phyloP scores from a whole-genome alignment of 2,797 vertebrate species.

The Falco columbarius region DNA sequence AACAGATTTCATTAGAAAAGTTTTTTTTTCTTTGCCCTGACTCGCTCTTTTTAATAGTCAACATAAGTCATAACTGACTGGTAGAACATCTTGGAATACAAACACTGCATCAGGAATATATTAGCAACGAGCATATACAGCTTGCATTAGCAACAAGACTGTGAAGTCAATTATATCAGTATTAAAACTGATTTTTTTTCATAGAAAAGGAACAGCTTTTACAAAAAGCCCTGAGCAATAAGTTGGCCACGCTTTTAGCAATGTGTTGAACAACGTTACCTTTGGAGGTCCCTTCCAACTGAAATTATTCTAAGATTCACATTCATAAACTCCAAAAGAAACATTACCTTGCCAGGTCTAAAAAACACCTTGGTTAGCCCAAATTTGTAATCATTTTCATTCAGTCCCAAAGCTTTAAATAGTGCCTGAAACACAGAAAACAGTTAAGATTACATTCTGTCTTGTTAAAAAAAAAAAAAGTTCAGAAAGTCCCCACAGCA shows the following conservation, averaged over 20 bases:
- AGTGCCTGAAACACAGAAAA: constrained; percentile 84
- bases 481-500: background rate
- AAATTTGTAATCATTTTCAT: constrained; percentile 97
- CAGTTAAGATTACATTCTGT: background rate
- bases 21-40: background rate
- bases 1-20: background rate
- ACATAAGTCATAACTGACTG: background rate
- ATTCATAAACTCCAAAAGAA: background rate
- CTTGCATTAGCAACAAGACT: background rate
- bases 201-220: background rate
- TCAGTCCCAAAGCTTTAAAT: constrained; percentile 96
- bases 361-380: constrained; percentile 97
- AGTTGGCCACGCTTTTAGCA: background rate
- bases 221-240: background rate
- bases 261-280: background rate
- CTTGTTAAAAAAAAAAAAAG: background rate
- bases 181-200: background rate
- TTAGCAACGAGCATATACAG: background rate
- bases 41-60: background rate
- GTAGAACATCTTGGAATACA: background rate
- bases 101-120: background rate
- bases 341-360: constrained; percentile 93
- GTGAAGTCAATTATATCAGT: background rate
- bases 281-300: background rate
- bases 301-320: background rate